Base-by-base conservation (phyloP, 2,888 invertebrate genomes). In the Neoascia interrupta region DNA sequence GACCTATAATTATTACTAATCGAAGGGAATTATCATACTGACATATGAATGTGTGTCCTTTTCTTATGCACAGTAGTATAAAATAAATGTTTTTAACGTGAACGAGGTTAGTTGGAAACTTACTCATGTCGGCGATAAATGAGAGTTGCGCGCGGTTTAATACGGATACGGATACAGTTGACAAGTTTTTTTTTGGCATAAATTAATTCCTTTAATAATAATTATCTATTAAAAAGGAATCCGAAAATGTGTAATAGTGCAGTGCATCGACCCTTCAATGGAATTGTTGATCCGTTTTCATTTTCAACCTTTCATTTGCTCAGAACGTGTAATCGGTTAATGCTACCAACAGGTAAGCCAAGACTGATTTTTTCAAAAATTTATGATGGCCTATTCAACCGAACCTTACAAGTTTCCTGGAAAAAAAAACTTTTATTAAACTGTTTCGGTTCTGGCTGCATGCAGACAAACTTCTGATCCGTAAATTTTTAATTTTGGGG, bases 271-370 rank as follows among this genome's bases (percentile, higher is more conserved):
- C 81, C 81, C 47, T 82, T 83, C 34, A 83, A 70, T 63, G 82
- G 83, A 58, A 80, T 84, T 11, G 83, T 85, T 58, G 86, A 86
- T 74, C 85, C 86, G 3, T 85, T 86, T 64, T 83, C 92, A 0
- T 90, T 93, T 81, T 92, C 93, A 0, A 92, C 93, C 1, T 90
- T 93, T 58, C 90, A 92, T 81, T 88, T 94, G 8, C 87, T 94
- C 19, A 89, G 92, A 66, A 92, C 91, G 81, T 93, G 93, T 87
- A 93, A 92, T 86, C 91, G 93, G 73, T 90, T 93, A 79, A 86
- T 93, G 13, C 89, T 91, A 16, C 91, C 91, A 11, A 89, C 92
- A 87, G 92, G 92, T 92, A 80, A 79, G 72, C 47, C 36, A n/a
- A 36, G 3, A n/a, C n/a, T n/a, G n/a, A n/a, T n/a, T n/a, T n/a